A percentile compares a stretch with the other conserved stretches of the same genome.
These are phyloP conservation scores for Anorthoa munda DNA, from an alignment of 2,888 invertebrate genomes.

Conservation along the genomic window DNA sequence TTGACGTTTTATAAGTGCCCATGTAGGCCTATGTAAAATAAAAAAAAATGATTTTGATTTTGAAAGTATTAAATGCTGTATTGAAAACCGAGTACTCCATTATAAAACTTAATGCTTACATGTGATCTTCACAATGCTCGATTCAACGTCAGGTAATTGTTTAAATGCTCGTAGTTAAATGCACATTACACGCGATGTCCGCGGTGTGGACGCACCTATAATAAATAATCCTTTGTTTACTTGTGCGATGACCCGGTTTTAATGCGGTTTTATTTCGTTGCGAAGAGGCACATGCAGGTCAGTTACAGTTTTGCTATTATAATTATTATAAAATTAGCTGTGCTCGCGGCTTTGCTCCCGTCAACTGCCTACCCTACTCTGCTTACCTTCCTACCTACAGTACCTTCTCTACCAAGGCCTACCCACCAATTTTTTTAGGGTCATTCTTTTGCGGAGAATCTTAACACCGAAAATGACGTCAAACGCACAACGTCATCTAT, in stretches of 20 bases:
- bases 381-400: too few species aligned
- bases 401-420: too few species aligned
- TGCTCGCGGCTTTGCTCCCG: too few species aligned
- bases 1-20: too few species aligned
- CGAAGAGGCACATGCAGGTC: background rate
- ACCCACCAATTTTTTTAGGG: too few species aligned
- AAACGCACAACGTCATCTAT: too few species aligned
- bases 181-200: background rate
- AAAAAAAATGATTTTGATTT: too few species aligned
- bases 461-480: too few species aligned
- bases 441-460: too few species aligned
- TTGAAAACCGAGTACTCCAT: background rate
- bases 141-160: background rate
- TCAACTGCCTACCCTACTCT: too few species aligned
- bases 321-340: background rate
- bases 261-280: constrained; percentile 11
- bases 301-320: background rate
- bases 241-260: background rate
- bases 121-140: background rate
- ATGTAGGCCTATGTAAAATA: too few species aligned
- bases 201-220: background rate
- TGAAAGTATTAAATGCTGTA: too few species aligned
- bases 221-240: constrained; percentile 14
- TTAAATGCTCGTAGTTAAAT: background rate
- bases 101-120: background rate